These are phyloP conservation scores for Zalophus californianus DNA, from an alignment of 2,797 vertebrate species.

Conservation along the genomic window DNA sequence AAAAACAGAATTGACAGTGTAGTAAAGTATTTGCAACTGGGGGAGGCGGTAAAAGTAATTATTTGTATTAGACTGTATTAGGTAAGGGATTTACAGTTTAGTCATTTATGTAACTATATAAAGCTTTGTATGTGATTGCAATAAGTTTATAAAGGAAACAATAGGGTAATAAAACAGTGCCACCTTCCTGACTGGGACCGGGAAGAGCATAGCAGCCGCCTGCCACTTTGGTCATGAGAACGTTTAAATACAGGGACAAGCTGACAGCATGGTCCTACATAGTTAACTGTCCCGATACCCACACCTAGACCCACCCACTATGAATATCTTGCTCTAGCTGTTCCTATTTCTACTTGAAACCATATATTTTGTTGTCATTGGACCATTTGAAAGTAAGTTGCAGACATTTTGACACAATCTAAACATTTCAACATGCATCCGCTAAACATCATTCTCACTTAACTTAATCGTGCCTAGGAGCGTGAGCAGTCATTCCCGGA, in stretches of 20 bases:
- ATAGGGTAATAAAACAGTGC: neutral
- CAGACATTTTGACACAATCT: neutral
- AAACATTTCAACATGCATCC: neutral
- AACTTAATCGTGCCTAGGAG: neutral
- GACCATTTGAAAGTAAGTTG: neutral
- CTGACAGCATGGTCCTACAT: neutral
- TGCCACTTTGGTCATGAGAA: neutral
- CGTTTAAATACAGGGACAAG: fast-evolving
- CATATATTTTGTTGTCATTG: neutral
- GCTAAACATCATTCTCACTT: neutral
- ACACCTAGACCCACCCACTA: neutral
- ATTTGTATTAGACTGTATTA: neutral
- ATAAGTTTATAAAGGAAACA: neutral
- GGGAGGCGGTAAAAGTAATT: neutral
- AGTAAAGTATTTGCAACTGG: neutral
- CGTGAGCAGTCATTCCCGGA: too few species aligned
- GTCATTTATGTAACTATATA: neutral
- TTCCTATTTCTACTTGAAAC: neutral
- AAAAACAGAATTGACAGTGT: neutral
- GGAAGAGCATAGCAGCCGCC: neutral
- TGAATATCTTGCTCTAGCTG: neutral
- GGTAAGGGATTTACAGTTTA: neutral
- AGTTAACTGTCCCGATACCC: neutral
- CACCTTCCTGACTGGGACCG: neutral
- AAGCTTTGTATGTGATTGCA: neutral